Conservation (phyloP, 2,113 vertebrate genomes). For the Thamnaconus septentrionalis region DNA sequence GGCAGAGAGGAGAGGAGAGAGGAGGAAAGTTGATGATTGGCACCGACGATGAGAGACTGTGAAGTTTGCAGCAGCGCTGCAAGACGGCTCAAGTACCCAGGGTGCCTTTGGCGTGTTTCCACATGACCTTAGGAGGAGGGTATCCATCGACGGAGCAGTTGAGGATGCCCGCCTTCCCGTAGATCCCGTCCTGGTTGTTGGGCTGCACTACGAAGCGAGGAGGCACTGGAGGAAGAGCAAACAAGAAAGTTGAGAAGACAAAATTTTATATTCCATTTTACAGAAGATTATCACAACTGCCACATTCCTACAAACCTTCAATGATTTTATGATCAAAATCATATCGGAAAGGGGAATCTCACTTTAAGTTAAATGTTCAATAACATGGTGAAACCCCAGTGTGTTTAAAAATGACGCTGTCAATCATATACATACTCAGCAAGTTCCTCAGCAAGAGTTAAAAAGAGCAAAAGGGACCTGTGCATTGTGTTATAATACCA, state of each 20-base stretch:
- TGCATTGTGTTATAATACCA: too few species aligned
- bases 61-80: slow-evolving; percentile 17
- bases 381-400: too few species aligned
- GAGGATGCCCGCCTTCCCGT: slow-evolving; percentile 92
- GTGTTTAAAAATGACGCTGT: too few species aligned
- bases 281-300: not conserved
- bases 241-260: not conserved
- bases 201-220: slow-evolving; percentile 96
- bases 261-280: not conserved
- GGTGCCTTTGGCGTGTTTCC: slow-evolving; percentile 95
- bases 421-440: too few species aligned
- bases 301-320: too few species aligned
- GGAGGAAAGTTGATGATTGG: not conserved
- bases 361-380: too few species aligned
- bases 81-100: slow-evolving; percentile 48
- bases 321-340: too few species aligned
- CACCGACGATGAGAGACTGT: not conserved
- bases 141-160: slow-evolving; percentile 98
- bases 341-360: too few species aligned
- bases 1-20: slow-evolving; percentile 7
- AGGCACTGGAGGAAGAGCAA: slow-evolving; percentile 81
- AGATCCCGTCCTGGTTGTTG: slow-evolving; percentile 98
- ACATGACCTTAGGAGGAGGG: slow-evolving; percentile 97
- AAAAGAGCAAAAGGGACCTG: too few species aligned
- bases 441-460: too few species aligned